Evolutionary conservation across 2,797 vertebrate species (phyloP), one percentile per base, ranked within the genome.

Genomic region (Gambusia yucatana): DNA sequence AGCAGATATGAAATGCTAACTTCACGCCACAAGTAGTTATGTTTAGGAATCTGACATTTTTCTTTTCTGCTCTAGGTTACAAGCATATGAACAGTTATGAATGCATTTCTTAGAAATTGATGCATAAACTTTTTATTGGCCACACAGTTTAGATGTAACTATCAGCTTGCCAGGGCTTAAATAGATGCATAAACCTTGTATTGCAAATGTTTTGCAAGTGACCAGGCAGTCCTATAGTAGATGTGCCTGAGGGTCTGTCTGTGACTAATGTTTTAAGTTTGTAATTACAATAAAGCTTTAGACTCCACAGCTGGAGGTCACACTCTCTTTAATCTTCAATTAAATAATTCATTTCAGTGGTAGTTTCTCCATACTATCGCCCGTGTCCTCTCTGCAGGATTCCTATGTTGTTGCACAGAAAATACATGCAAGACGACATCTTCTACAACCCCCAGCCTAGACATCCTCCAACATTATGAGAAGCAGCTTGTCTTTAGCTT

Each of bases 401-500:
- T 30, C 70, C 44, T 77, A 50, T 48, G 75, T 65, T 73, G 67
- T 30, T 72, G 25, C 47, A 73, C 9, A 63, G 14, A 75, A 84
- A 86, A 77, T 77, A 86, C n/a, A 83, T 76, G 72, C 52, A 77
- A 80, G 43, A 77, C 78, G 82, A 89, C 85, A 50, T 91, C 84
- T 81, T 69, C 8, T 75, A n/a, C 72, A 72, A 80, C 73, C 84
- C 83, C 82, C 82, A 72, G 84, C 79, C 84, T 86, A 83, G 86
- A 92, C 86, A 85, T 84, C 85, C 85, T 80, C 73, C 83, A 74
- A 86, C 85, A 87, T 80, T 88, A 89, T 87, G 78, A 76, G 87
- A 86, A 95, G 86, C 90, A 91, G 88, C 92, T 91, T 91, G 87
- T 90, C 84, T 92, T 91, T 77, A 89, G 92, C 84, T 75, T 91